Base-by-base conservation (phyloP, 23 tunicate species). In the Ascidia mentula region DNA sequence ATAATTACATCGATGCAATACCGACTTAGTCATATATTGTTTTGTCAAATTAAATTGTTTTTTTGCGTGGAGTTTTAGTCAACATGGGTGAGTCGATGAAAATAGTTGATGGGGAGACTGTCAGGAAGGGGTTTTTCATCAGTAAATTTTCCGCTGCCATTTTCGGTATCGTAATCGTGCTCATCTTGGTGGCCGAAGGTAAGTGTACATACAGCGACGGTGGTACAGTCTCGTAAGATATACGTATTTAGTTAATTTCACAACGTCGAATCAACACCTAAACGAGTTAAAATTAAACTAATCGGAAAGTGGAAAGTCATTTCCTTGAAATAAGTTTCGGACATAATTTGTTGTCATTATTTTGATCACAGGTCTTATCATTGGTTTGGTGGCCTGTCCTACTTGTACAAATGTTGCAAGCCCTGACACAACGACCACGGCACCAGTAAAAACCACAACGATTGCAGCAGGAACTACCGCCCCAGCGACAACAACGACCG, bases 61-160 rank as follows among this genome's bases (percentile, higher is more conserved):
- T n/a, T n/a, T n/a, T n/a, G n/a, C n/a, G n/a, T n/a, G n/a, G n/a
- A n/a, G n/a, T n/a, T n/a, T n/a, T n/a, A n/a, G n/a, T 53, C 7
- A 53, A 20, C 65, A 53, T 53, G 65, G 65, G 65, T 53, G 65
- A 53, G 24, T 53, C 65, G 24, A 53, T 53, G 65, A 20, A 53
- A 20, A 5, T 53, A 28, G 13, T 28, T 20, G 65, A 53, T 26
- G 13, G 65, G 1, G 24, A 53, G 22, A 53, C 22, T 53, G 4
- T 1, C 7, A 53, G 24, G 65, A 53, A 53, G 24, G 65, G 65
- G 24, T 53, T 53, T 53, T 53, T 5, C 65, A 28, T 53, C 65
- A 53, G 12, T 28, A 53, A 53, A 28, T 20, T 28, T 5, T 53
- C 65, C 28, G 65, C 65, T 3, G 13, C 24, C 24, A 28, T 53